Evolutionary conservation across 2,797 vertebrate species (phyloP), one percentile per base, ranked within the genome.

Genomic region (Danio tinwini): DNA sequence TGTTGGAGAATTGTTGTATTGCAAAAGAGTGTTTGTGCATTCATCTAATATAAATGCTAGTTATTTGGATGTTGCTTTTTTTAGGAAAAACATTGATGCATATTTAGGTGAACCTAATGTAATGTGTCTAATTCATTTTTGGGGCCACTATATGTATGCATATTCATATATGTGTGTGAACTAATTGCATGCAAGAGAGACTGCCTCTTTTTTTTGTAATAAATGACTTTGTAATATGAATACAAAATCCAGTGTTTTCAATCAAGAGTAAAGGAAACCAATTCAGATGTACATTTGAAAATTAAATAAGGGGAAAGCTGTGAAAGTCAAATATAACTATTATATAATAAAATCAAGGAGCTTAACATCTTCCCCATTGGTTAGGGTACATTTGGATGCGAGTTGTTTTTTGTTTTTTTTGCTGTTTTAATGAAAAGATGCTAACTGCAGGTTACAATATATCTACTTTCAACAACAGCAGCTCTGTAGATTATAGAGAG

Each of bases 351-450:
- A 74, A 62, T 82, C 17, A 77, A 83, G 69, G 45, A 82, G 80
- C 80, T 84, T 91, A 92, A 88, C 86, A 86, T 88, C 74, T 81
- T 64, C 83, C 83, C 85, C 82, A 86, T 81, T 88, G 85, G 72
- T 86, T 86, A 85, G 85, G 81, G 81, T 84, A 82, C 87, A 86
- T 87, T 87, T 88, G 69, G 61, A 72, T 81, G 85, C 81, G 42
- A 85, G 74, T 61, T 72, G 84, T 87, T 87, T n/a, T n/a, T n/a
- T n/a, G n/a, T n/a, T n/a, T n/a, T n/a, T 91, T 85, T 85, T 86
- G 78, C 81, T 69, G 78, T 88, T 85, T 90, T 82, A 82, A 64
- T 85, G 89, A 86, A 88, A 85, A 90, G 70, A 88, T 83, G 85
- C 82, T 62, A 88, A 74, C 12, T 69, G 56, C 72, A 83, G 6